Conservation (phyloP, 2,888 invertebrate genomes). For the Cerastis rubricosa region DNA sequence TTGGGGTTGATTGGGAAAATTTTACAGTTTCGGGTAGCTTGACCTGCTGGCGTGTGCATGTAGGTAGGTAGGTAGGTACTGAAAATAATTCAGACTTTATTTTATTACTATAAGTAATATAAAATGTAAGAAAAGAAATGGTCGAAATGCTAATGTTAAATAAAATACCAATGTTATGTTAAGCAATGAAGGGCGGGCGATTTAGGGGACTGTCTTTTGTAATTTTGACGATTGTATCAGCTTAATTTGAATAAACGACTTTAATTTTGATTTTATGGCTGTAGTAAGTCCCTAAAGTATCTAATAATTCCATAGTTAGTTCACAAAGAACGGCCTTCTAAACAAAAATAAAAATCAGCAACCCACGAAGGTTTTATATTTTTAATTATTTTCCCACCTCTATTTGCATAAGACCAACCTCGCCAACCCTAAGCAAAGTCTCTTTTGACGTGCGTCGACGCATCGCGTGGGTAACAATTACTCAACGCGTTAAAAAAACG, state of each 20-base stretch:
- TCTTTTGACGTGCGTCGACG: conserved; percentile 71
- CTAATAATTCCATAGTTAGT: background rate
- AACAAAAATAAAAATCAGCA: background rate
- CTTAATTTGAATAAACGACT: background rate
- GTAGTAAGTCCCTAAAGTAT: background rate
- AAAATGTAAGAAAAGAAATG: background rate
- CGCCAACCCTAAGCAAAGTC: conserved; percentile 54
- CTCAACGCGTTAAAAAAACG: conserved; percentile 78
- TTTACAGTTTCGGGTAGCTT: too few species aligned
- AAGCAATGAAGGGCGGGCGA: background rate
- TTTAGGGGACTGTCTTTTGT: background rate
- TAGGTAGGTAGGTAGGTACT: too few species aligned
- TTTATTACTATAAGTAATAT: background rate
- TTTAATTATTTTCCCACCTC: background rate
- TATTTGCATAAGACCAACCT: conserved; percentile 37
- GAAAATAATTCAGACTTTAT: background rate
- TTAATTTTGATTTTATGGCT: background rate
- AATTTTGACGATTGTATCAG: background rate
- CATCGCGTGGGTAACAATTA: conserved; percentile 82
- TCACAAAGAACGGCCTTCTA: background rate
- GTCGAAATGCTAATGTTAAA: background rate
- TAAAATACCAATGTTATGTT: background rate
- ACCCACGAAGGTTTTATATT: background rate
- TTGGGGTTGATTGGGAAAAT: too few species aligned
- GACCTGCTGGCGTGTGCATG: too few species aligned